Conservation (phyloP, 2,113 vertebrate genomes). For the Rattus norvegicus region DNA sequence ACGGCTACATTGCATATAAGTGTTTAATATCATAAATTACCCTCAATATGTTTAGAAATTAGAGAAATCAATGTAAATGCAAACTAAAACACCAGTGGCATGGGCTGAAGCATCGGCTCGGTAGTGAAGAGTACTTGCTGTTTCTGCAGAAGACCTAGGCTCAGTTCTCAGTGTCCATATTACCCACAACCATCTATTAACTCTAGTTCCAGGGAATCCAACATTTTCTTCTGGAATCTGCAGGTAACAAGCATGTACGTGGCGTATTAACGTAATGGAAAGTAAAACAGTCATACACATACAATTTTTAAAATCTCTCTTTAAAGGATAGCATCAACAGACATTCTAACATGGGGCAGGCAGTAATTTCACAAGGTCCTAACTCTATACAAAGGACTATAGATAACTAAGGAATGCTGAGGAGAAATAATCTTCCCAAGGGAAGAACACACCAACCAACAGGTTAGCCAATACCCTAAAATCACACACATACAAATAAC, state of each 20-base stretch:
- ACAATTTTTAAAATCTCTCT: neutral
- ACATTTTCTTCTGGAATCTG: neutral
- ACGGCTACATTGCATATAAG: neutral
- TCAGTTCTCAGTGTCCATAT: neutral
- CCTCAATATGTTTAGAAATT: neutral
- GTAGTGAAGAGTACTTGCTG: neutral
- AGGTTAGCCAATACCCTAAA: neutral
- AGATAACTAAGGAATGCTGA: neutral
- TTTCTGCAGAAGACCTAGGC: neutral
- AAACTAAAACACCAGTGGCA: neutral
- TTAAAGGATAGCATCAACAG: neutral
- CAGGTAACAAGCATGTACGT: neutral
- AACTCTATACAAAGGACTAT: neutral
- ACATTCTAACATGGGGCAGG: no score
- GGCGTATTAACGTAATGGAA: neutral
- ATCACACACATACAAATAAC: neutral
- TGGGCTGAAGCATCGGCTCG: neutral
- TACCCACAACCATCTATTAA: neutral
- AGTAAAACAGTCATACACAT: neutral
- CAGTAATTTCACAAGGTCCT: neutral
- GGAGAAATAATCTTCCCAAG: neutral
- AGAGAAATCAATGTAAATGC: neutral
- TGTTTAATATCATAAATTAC: neutral
- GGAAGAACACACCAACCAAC: neutral
- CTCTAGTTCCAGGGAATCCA: neutral